A percentile compares a stretch with the other conserved stretches of the same genome.
Conservation (phyloP, 2,888 invertebrate genomes). For the Phengaris arion region DNA sequence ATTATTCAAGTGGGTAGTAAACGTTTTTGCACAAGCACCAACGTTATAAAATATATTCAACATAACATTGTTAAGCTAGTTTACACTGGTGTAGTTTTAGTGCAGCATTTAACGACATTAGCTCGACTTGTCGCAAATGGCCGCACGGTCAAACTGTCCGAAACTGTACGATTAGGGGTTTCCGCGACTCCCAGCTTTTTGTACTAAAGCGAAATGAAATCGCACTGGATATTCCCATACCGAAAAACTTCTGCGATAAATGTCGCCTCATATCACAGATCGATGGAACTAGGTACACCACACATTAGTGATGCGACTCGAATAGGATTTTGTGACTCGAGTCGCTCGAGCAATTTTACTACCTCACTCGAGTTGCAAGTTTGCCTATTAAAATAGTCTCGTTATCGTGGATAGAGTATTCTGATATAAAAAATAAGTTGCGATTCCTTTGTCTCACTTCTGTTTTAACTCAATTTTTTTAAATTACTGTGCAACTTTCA, state of each 20-base stretch:
- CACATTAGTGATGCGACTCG: not conserved
- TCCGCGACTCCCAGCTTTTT: slow-evolving; percentile 32
- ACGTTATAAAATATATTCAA: slow-evolving; percentile 13
- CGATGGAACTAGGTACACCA: not conserved
- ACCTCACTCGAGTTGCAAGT: too few species aligned
- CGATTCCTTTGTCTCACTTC: too few species aligned
- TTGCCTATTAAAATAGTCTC: too few species aligned
- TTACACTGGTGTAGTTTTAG: slow-evolving; percentile 29
- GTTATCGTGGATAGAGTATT: too few species aligned
- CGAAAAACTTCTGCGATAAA: not conserved
- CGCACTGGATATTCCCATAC: slow-evolving; percentile 18
- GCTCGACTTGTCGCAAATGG: slow-evolving; percentile 51
- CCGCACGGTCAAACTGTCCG: slow-evolving; percentile 51
- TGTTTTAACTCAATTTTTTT: too few species aligned
- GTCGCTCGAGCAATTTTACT: too few species aligned
- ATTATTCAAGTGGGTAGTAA: not conserved
- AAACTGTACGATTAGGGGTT: slow-evolving; percentile 45
- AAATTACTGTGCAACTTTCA: too few species aligned
- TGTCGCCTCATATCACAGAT: not conserved
- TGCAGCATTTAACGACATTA: slow-evolving; percentile 59
- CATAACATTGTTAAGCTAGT: slow-evolving; percentile 19
- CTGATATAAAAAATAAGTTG: too few species aligned
- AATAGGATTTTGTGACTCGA: too few species aligned
- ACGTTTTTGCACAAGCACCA: slow-evolving; percentile 2
- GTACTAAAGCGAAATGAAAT: slow-evolving; percentile 30